Evolutionary conservation across 2,113 vertebrate species (phyloP), one percentile per base, ranked within the genome.

Genomic region (Marcusenius ussheri): DNA sequence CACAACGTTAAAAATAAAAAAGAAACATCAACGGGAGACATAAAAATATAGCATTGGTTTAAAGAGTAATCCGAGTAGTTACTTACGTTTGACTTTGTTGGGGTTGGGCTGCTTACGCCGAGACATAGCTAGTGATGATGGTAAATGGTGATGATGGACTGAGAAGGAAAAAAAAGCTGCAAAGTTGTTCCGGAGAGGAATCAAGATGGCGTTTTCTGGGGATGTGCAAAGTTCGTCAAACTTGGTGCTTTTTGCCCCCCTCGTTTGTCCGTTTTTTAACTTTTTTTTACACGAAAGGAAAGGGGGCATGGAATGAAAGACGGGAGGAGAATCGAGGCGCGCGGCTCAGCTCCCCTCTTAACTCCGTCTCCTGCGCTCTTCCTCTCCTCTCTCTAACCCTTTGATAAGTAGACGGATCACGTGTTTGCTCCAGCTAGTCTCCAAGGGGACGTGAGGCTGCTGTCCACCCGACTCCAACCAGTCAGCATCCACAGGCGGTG

Each of bases 141-240:
- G 74, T 80, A 80, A 80, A 80, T 93, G 94, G 90, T 93, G 89
- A 93, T 84, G 89, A 92, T 91, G 93, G 91, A 94, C 91, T 93
- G 27, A 86, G 83, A 84, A 88, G 49, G 46, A 89, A 27, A 77
- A 56, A 90, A 94, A 94, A 95, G 93, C 95, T 93, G 93, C 94
- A 95, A 96, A 95, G 93, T 96, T 95, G 95, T 96, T 96, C 95
- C 95, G 94, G 95, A 95, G 91, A 95, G 95, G 95, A 96, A 96
- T 95, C 96, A 96, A 96, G 95, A 96, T 96, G 96, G 96, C 96
- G 96, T 96, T 96, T 80, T 95, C 94, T 95, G 94, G 93, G 95
- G 96, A 96, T 96, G 96, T 96, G 95, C 96, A 97, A 96, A 96
- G 96, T 98, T 96, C 96, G 96, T 94, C 95, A 96, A 70, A 95